Percentiles rank a stretch among this genome's conserved stretches.
These are phyloP conservation scores for Pangasius krempfi DNA, from an alignment of 2,797 vertebrate species.

Conservation along the genomic window DNA sequence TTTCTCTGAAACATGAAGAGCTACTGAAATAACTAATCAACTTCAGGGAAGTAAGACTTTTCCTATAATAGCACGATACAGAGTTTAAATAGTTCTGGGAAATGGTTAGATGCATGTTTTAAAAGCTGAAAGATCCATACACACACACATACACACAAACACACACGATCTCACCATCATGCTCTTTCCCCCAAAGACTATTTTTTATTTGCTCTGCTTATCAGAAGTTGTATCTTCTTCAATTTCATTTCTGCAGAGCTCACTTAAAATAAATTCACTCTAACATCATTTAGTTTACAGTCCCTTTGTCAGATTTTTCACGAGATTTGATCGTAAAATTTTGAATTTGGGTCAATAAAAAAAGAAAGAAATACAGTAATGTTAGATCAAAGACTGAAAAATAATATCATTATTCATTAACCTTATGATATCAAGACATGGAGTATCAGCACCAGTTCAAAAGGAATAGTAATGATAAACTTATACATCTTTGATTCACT, in stretches of 20 bases:
- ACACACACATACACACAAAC: conserved; percentile 18
- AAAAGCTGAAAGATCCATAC: not conserved
- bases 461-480: not conserved
- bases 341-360: not conserved
- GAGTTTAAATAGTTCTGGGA: not conserved
- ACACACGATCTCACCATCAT: conserved; percentile 13
- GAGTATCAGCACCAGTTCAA: not conserved
- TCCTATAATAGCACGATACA: not conserved
- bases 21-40: too few species aligned
- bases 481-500: too few species aligned
- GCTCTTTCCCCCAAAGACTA: conserved; percentile 16
- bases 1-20: not conserved
- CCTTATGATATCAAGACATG: not conserved
- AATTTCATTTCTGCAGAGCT: conserved; percentile 35
- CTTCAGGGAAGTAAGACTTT: not conserved
- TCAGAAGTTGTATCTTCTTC: conserved; percentile 13
- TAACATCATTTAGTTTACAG: conserved; percentile 27
- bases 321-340: not conserved
- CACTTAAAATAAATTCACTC: conserved; percentile 18
- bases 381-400: not conserved
- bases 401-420: not conserved
- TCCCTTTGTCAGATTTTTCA: not conserved
- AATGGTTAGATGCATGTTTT: not conserved
- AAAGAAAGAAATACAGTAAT: not conserved
- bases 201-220: conserved; percentile 51